Evolutionary conservation across 1,140 invertebrate genomes (phyloP), one percentile per base, ranked within the genome.

Genomic region (Panagrolaimus sp.): DNA sequence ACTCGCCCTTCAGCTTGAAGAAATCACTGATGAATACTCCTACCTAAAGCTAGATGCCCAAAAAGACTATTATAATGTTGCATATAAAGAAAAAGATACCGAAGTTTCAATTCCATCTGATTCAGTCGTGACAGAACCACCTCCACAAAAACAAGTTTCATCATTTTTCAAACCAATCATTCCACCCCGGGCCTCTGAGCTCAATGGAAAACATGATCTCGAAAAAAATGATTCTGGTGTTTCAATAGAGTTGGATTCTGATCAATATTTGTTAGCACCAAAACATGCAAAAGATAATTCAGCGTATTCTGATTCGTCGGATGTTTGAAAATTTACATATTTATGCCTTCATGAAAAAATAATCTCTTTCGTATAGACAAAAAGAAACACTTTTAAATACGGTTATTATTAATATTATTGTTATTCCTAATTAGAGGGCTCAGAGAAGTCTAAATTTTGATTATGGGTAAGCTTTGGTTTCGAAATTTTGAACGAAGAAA

Each of bases 61-160:
- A 16, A 73, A 76, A 63, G 81, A 82, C 63, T 82, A 82, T 66
- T 82, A 82, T 64, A 78, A 82, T 66, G 79, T 82, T 9, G 45
- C 62, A 44, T 74, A 81, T 27, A 68, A 70, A 11, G 75, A 77
- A 9, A 63, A 74, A 20, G 46, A n/a, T 16, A 48, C 51, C 3
- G 51, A 57, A 25, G 1, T 27, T 3, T 27, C 48, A 5, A 51
- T 57, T 20, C 51, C 51, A 57, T 57, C 20, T 27, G 51, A 57
- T 25, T 57, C 51, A 20, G 9, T 3, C 20, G 5, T 57, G 51
- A 57, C 16, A 57, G 20, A 13, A 57, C 51, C 8, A 57, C 27
- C 51, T 7, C 31, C 31, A 7, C 31, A 38, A 16, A 57, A 27
- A 57, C n/a, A 27, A n/a, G 27, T 25, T 20, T 20, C n/a, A 13